Conservation (phyloP, 1,140 invertebrate species). For the Phymorhynchus buccinoides region DNA sequence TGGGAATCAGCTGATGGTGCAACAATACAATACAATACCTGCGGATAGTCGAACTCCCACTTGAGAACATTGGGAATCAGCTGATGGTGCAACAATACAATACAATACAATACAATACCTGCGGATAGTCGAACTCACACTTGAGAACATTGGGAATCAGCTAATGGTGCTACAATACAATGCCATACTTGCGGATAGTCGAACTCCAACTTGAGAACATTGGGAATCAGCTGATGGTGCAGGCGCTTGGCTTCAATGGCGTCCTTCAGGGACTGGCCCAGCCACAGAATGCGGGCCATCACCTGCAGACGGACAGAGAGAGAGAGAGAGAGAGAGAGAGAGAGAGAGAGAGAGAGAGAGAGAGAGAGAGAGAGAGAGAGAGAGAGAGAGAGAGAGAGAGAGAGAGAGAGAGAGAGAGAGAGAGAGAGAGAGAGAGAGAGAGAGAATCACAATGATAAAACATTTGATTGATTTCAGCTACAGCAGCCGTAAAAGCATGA, state of each 20-base stretch:
- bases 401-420: too few relatives aligned
- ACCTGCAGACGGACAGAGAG: constrained; percentile 78
- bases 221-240: constrained; percentile 93
- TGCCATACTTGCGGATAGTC: constrained; percentile 77
- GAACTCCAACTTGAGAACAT: constrained; percentile 85
- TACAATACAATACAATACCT: constrained; percentile 59
- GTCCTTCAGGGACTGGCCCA: constrained; percentile 86
- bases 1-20: too few relatives aligned
- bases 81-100: constrained; percentile 95
- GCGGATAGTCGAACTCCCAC: constrained; percentile 85
- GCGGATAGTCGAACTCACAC: constrained; percentile 85
- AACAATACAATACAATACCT: too few relatives aligned
- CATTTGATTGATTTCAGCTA: too few relatives aligned
- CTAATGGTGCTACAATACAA: constrained; percentile 88
- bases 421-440: too few relatives aligned
- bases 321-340: too few relatives aligned
- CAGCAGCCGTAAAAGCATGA: too few relatives aligned
- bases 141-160: constrained; percentile 85
- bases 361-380: too few relatives aligned
- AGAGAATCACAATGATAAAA: too few relatives aligned
- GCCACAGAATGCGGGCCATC: constrained; percentile 85
- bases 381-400: too few relatives aligned
- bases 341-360: too few relatives aligned
- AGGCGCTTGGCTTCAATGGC: constrained; percentile 89
- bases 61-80: constrained; percentile 85